Evolutionary conservation across 2,113 vertebrate species (phyloP), one percentile per base, ranked within the genome.

Genomic region (Ctenodactylus gundi): DNA sequence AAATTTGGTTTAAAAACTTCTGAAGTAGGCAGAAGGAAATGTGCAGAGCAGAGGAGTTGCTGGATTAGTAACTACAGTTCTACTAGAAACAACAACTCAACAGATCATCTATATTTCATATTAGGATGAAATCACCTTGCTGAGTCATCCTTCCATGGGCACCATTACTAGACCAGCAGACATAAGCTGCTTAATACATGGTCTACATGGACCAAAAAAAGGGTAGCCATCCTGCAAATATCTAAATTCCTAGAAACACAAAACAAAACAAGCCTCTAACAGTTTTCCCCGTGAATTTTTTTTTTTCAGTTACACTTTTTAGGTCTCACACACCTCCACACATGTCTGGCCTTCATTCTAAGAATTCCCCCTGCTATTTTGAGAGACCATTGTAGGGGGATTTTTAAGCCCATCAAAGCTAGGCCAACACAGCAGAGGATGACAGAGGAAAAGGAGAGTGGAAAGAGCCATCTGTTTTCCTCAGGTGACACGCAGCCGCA

Each of bases 81-180:
- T 6, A 1, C 3, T 11, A 58, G n/a, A 20, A 68, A 78, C 6
- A 81, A 5, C 10, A 12, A 20, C 55, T 31, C 20, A 1, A 4
- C 25, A 83, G 57, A 81, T 4, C 0, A 2, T 13, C 18, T 17
- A 2, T 18, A n/a, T 27, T 78, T 29, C 15, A 13, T 29, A n/a
- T 49, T 34, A 51, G 34, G 9, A 58, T 23, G 20, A 34, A 36
- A 13, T 51, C 1, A 29, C 1, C 39, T 14, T 6, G 49, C 7
- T 21, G 4, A 18, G 18, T 27, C 25, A 21, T 4, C 8, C 36
- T 11, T 64, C 4, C 11, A 0, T 12, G n/a, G n/a, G n/a, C 31
- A 1, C 49, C 1, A 7, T 0, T 5, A 15, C 34, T 41, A 46
- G 3, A 4, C 2, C 0, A 1, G 4, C 3, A 4, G 6, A 14